Percentiles rank a stretch among this genome's conserved stretches.
phyloP scores from a whole-genome alignment of 2,113 vertebrate genomes.

The Chauna torquata region DNA sequence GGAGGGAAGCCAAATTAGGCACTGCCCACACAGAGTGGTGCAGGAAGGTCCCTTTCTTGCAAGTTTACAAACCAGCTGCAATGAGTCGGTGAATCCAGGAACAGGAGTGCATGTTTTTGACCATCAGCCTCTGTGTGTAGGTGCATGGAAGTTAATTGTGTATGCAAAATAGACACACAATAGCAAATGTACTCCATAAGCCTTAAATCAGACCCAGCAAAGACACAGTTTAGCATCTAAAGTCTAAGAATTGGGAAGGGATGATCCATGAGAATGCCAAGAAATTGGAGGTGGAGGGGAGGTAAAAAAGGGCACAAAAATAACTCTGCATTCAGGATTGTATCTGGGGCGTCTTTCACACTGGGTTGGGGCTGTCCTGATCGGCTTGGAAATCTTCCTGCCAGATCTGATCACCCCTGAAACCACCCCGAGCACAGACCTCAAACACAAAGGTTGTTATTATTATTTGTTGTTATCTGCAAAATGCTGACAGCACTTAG shows the following conservation, averaged over 20 bases:
- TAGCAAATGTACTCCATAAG: background rate
- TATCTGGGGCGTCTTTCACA: background rate
- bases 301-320: background rate
- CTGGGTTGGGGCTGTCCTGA: background rate
- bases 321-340: background rate
- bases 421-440: background rate
- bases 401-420: conserved; percentile 35
- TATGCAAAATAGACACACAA: background rate
- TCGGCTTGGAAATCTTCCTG: conserved; percentile 6
- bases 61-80: background rate
- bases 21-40: rapidly evolving
- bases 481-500: background rate
- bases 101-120: background rate
- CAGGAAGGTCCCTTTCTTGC: rapidly evolving
- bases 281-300: background rate
- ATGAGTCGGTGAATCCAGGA: background rate
- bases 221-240: background rate
- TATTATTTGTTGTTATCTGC: conserved; percentile 46
- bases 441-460: conserved; percentile 41
- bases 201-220: background rate
- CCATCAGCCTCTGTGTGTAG: background rate
- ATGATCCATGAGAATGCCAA: background rate
- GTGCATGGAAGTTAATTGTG: background rate
- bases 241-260: background rate
- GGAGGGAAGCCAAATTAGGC: background rate